These are phyloP conservation scores for Chascanopsetta lugubris DNA, from an alignment of 2,113 vertebrate species.

Conservation along the genomic window DNA sequence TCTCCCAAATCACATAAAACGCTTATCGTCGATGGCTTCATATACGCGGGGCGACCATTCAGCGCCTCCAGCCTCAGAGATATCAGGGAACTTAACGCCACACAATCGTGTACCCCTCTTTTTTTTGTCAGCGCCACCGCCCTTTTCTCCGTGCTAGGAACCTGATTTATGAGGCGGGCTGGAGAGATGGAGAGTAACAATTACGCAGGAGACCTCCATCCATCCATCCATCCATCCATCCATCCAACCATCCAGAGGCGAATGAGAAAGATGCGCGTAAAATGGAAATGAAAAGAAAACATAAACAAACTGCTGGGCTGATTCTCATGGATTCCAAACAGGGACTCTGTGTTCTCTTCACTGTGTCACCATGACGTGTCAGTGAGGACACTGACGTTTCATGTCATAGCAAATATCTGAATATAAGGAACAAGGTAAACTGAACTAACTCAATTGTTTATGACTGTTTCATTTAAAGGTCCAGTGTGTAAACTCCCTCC, in stretches of 20 bases:
- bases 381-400: background rate
- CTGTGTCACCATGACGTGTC: background rate
- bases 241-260: background rate
- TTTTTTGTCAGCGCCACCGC: constrained; percentile 75
- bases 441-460: background rate
- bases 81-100: constrained; percentile 33
- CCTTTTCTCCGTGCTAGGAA: constrained; percentile 76
- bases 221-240: too few species aligned
- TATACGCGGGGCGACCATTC: background rate
- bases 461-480: background rate
- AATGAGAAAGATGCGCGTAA: background rate
- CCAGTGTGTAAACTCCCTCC: too few species aligned
- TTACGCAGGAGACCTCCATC: constrained; percentile 3
- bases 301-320: background rate
- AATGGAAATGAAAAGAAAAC: constrained; percentile 2
- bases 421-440: background rate
- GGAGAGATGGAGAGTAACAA: constrained; percentile 37
- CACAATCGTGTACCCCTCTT: constrained; percentile 33
- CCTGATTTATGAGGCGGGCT: constrained; percentile 58
- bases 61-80: constrained; percentile 2
- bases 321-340: background rate
- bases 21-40: background rate
- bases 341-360: background rate
- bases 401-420: background rate
- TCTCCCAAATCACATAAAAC: constrained; percentile 18